Percentiles rank a stretch among this genome's conserved stretches.
Evolutionary conservation across 2,888 invertebrate genomes (phyloP).

Genomic region (Belgica antarctica): DNA sequence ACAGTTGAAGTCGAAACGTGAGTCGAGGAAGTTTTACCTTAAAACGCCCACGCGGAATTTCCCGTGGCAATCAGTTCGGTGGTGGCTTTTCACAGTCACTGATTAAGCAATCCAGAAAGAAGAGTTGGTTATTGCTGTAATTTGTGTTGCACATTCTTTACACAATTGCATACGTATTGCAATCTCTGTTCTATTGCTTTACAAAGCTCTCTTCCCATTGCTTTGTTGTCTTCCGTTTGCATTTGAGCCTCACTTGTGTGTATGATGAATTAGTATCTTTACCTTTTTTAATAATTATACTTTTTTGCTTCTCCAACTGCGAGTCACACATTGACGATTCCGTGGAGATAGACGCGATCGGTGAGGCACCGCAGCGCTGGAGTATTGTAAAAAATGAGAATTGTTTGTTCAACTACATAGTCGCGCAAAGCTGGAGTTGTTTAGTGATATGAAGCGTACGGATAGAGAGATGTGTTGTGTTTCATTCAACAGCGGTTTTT

Average conservation of each 20-base stretch:
- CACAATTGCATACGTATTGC: too few species aligned
- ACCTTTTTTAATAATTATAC: conserved; percentile 37
- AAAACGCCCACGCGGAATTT: conserved; percentile 11
- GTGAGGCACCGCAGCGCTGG: background rate
- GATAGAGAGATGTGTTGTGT: background rate
- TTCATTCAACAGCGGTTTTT: conserved; percentile 2
- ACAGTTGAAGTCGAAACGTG: conserved; percentile 43
- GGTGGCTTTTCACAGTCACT: background rate
- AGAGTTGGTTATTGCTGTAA: background rate
- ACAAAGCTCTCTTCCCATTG: conserved; percentile 9
- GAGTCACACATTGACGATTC: conserved; percentile 40
- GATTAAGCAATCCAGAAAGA: too few species aligned
- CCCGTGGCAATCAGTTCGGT: too few species aligned
- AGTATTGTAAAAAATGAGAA: conserved; percentile 18
- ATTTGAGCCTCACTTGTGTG: conserved; percentile 31
- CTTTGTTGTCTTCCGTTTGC: conserved; percentile 20
- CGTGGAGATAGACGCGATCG: background rate
- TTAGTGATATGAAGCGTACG: conserved; percentile 6
- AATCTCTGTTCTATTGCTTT: too few species aligned
- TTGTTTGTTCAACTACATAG: conserved; percentile 37
- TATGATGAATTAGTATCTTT: conserved; percentile 34
- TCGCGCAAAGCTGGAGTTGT: conserved; percentile 3
- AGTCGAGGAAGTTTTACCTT: conserved; percentile 38
- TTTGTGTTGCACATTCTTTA: background rate
- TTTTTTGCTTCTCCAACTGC: background rate